Base-by-base conservation (phyloP, 2,888 invertebrate genomes). In the Sepioteuthis lessoniana region DNA sequence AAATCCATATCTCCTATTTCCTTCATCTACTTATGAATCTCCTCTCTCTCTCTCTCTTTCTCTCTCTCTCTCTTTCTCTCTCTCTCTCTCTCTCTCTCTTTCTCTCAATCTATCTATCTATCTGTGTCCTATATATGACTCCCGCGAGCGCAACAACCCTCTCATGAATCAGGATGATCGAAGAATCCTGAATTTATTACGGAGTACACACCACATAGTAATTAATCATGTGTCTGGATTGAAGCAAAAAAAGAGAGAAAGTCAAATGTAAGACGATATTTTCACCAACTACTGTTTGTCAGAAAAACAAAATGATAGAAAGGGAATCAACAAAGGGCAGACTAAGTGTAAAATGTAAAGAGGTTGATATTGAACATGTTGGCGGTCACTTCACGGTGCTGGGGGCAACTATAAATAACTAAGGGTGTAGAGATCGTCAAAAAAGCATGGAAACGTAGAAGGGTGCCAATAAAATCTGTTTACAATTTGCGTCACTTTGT, bases 141-240 rank as follows among this genome's bases (percentile, higher is more conserved):
- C n/a, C n/a, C 76, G 7, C n/a, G 3, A n/a, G n/a, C n/a, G 76
- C n/a, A 2, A 16, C 76, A 76, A 76, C 16, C n/a, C n/a, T 76
- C 76, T 35, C 76, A 76, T 76, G 76, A n/a, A 35, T 76, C n/a
- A 13, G n/a, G n/a, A 76, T 76, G 76, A 76, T 76, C 35, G 76
- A 76, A 19, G 76, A n/a, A n/a, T 76, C 35, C n/a, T 76, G n/a
- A 76, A 76, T 76, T n/a, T 76, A 76, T 76, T 76, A 76, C n/a
- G 3, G 10, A 7, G 35, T 13, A 76, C 76, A 76, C 76, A 76
- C 76, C 76, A 76, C n/a, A n/a, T 19, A n/a, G 76, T 76, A 76
- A 76, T 76, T 76, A 76, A 76, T 76, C 76, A 76, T 76, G 76
- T 76, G 76, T 76, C 76, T 76, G 76, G n/a, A 76, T 76, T 76